phyloP scores from a whole-genome alignment of 2,113 vertebrate species.

The Arvicanthis niloticus region DNA sequence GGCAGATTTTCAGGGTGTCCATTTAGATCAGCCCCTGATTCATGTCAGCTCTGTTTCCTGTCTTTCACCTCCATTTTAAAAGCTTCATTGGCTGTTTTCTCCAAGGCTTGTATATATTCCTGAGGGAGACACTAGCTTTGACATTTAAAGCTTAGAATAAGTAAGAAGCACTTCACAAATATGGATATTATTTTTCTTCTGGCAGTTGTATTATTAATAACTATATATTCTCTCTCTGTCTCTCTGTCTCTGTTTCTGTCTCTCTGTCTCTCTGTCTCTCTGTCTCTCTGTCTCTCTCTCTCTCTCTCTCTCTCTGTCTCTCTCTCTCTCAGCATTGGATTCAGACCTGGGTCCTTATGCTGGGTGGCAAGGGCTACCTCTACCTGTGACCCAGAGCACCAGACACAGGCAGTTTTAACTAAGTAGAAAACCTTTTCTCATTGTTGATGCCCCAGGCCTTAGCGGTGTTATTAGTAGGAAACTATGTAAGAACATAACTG shows the following conservation, averaged over 20 bases:
- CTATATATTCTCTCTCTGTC: neutral
- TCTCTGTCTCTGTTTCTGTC: neutral
- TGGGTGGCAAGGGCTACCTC: neutral
- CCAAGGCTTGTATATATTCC: neutral
- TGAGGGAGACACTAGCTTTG: neutral
- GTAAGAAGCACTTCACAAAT: neutral
- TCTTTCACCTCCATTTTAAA: neutral
- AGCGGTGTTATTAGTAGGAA: neutral
- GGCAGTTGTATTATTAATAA: neutral
- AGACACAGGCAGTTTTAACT: neutral
- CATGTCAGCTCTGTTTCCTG: too few relatives aligned
- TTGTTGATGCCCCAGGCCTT: neutral
- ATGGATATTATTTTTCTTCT: neutral
- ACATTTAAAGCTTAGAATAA: neutral
- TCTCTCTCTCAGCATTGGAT: neutral
- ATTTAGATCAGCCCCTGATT: neutral
- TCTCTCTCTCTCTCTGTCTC: neutral
- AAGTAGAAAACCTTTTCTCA: neutral
- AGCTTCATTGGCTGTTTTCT: neutral
- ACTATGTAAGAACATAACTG: neutral
- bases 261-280: too few relatives aligned
- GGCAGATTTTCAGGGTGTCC: neutral
- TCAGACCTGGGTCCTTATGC: neutral
- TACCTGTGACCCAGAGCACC: too few relatives aligned
- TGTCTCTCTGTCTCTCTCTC: too few relatives aligned